Base-by-base conservation (phyloP, 2,888 invertebrate species). In the Stenotaenia linearis region DNA sequence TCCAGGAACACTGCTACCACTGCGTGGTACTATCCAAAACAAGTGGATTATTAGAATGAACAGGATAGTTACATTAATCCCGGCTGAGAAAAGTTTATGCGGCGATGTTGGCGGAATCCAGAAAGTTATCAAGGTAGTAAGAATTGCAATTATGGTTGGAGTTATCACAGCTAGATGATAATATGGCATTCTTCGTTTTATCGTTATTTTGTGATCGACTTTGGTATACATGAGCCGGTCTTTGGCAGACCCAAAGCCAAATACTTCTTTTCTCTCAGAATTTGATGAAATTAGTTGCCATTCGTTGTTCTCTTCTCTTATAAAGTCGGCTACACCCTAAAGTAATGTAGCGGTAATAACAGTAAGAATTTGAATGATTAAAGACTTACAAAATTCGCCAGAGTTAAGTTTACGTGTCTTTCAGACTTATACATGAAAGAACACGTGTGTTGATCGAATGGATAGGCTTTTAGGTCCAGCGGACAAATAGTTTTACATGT, bases 401-500 rank as follows among this genome's bases (percentile, higher is more conserved):
- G 79, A 78, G 84, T 83, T 76, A 86, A 80, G 75, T 85, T 84
- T 9, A 92, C 86, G 82, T 91, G 82, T 91, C 89, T 23, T 90
- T 89, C 0, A n/a, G n/a, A n/a, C 89, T 89, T 78, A 88, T 88
- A 84, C 91, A 90, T 0, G 91, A 94, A 86, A 69, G 85, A 84
- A 83, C 92, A 92, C 0, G 84, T 86, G 85, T 95, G 94, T 7
- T 86, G 86, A 85, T 95, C 95, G 75, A 88, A 90, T 0, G 95
- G 95, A 94, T 94, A 95, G 81, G 89, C 87, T 18, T 88, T 86
- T 84, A 94, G 90, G 28, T 80, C 79, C 32, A 90, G 84, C 80
- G 91, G 90, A 83, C 91, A 91, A 83, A 90, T 90, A 12, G 89
- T 88, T 0, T 90, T 87, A 81, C 92, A 91, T 81, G 91, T 91